phyloP scores from a whole-genome alignment of 1,140 invertebrate species.

The Cydia fagiglandana region DNA sequence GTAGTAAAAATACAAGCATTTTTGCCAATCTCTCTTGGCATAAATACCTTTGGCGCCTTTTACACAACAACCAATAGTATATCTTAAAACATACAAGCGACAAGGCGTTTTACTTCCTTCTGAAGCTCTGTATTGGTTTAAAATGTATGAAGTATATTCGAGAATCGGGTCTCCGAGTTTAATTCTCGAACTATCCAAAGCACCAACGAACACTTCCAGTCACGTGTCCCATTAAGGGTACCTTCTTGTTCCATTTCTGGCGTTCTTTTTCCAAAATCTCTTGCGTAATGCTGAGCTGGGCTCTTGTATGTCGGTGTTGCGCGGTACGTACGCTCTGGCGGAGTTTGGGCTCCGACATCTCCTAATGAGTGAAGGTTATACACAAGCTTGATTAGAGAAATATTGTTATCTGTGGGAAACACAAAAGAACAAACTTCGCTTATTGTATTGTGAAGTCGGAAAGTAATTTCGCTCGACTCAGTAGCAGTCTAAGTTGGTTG shows the following conservation, averaged over 20 bases:
- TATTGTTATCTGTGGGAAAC: not conserved
- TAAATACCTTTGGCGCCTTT: no score
- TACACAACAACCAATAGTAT: no score
- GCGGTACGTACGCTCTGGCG: not conserved
- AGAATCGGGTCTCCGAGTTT: not conserved
- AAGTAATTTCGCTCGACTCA: conserved; percentile 5
- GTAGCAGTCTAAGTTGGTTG: not conserved
- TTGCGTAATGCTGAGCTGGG: conserved; percentile 57
- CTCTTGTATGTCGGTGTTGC: conserved; percentile 31
- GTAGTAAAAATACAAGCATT: not conserved
- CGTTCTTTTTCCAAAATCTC: conserved; percentile 74
- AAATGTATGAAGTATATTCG: not conserved
- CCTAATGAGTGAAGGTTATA: not conserved
- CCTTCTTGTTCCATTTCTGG: conserved; percentile 59
- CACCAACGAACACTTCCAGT: not conserved
- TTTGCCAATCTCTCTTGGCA: no score
- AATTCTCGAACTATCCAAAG: conserved; percentile 2
- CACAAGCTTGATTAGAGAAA: not conserved
- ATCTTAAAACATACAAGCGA: no score
- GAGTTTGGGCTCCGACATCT: not conserved
- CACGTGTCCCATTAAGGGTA: conserved; percentile 40
- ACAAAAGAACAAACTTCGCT: not conserved
- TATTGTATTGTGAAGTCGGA: conserved; percentile 9
- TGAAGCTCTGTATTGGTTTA: not conserved
- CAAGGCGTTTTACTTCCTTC: not conserved